Conservation (phyloP, 2,113 vertebrate genomes). For the Callocephalon fimbriatum region DNA sequence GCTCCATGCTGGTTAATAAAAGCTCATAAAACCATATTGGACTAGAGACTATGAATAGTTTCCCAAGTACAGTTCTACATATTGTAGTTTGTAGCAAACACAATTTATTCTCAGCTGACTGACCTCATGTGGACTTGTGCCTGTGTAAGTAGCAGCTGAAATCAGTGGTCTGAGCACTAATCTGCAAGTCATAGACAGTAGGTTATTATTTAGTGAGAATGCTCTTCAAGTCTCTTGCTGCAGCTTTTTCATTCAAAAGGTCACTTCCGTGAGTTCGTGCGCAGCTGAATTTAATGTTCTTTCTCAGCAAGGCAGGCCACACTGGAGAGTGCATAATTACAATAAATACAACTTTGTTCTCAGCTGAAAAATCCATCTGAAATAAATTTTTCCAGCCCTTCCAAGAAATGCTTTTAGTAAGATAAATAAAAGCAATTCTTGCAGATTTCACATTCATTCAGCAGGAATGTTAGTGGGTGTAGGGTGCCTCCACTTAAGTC, state of each 20-base stretch:
- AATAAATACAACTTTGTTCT: conserved; percentile 72
- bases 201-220: conserved; percentile 56
- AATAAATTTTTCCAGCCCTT: conserved; percentile 62
- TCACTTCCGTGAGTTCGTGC: conserved; percentile 43
- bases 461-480: conserved; percentile 64
- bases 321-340: conserved; percentile 43
- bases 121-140: conserved; percentile 37
- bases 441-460: conserved; percentile 60
- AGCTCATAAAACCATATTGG: background rate
- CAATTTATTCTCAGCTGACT: background rate
- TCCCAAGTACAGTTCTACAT: background rate
- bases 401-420: conserved; percentile 61
- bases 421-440: conserved; percentile 72
- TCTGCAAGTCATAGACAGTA: conserved; percentile 50
- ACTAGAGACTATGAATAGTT: background rate
- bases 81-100: background rate
- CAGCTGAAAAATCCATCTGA: conserved; percentile 61
- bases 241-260: conserved; percentile 62
- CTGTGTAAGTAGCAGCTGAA: conserved; percentile 34
- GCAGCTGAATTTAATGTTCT: conserved; percentile 69
- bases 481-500: conserved; percentile 67
- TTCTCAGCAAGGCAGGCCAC: conserved; percentile 58
- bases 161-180: conserved; percentile 22
- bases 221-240: conserved; percentile 3
- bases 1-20: background rate